phyloP scores from a whole-genome alignment of 2,888 invertebrate species.

The Drosophila dives region DNA sequence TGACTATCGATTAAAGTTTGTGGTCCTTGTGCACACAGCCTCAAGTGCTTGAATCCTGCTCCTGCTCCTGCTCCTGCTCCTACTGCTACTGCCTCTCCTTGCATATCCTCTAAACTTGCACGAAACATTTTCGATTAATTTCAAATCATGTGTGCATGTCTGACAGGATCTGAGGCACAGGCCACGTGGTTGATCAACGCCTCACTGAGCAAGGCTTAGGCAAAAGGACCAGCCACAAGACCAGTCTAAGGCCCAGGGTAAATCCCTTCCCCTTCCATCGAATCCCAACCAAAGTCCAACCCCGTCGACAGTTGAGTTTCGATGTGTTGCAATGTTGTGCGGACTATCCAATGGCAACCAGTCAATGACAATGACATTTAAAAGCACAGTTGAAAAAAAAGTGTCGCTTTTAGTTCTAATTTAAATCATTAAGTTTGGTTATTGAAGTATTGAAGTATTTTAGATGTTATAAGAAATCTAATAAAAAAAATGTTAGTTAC shows the following conservation, averaged over 20 bases:
- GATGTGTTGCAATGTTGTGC: constrained; percentile 47
- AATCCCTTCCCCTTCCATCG: not conserved
- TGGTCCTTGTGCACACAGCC: constrained; percentile 74
- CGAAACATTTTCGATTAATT: constrained; percentile 75
- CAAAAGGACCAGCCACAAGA: not conserved
- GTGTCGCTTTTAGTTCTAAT: not conserved
- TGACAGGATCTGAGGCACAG: constrained; percentile 31
- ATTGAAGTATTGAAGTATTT: not conserved
- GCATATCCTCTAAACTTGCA: constrained; percentile 35
- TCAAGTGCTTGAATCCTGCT: constrained; percentile 43
- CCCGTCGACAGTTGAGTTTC: constrained; percentile 20
- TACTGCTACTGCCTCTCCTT: constrained; percentile 13
- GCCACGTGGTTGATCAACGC: constrained; percentile 10
- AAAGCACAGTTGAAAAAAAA: constrained; percentile 10
- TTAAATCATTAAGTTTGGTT: not conserved
- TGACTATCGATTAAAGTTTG: constrained; percentile 80
- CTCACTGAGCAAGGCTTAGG: not conserved
- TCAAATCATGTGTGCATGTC: constrained; percentile 71
- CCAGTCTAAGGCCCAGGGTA: not conserved
- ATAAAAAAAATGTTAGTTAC: not conserved
- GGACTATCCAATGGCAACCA: constrained; percentile 76
- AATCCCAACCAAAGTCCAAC: constrained; percentile 4
- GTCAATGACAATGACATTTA: constrained; percentile 18
- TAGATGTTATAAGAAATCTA: not conserved
- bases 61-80: constrained; percentile 18